These are phyloP conservation scores for Leptopilina boulardi DNA, from an alignment of 1,140 invertebrate genomes.

Conservation along the genomic window DNA sequence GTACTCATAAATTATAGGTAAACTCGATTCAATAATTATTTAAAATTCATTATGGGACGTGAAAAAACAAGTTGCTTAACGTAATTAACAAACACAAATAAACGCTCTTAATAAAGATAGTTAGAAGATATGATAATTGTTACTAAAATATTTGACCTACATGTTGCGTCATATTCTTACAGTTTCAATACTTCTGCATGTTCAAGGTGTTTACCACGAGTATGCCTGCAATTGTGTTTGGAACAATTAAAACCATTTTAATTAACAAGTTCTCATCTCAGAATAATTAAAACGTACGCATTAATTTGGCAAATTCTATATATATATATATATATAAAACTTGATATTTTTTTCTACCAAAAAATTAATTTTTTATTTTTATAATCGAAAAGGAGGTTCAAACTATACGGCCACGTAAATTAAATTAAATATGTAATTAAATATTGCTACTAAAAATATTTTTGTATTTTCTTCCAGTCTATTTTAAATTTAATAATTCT, in stretches of 20 bases:
- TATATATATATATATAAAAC: too few relatives aligned
- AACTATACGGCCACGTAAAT: too few relatives aligned
- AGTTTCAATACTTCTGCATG: constrained; percentile 23
- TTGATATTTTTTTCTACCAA: too few relatives aligned
- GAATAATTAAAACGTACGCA: constrained; percentile 36
- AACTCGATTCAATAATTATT: constrained; percentile 59
- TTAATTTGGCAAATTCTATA: constrained; percentile 24
- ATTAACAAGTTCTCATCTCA: constrained; percentile 31
- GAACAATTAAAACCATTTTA: constrained; percentile 22
- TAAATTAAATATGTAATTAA: too few relatives aligned
- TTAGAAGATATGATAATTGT: constrained; percentile 66
- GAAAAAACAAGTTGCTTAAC: constrained; percentile 57
- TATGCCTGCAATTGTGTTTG: not conserved
- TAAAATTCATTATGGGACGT: constrained; percentile 58
- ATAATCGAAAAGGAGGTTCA: too few relatives aligned
- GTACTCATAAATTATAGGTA: constrained; percentile 36
- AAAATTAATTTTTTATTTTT: too few relatives aligned
- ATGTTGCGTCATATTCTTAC: constrained; percentile 59
- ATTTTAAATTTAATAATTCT: too few relatives aligned
- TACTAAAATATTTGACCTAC: constrained; percentile 74
- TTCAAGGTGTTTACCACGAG: constrained; percentile 30
- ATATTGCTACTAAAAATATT: too few relatives aligned
- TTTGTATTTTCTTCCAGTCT: too few relatives aligned
- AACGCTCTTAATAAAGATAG: constrained; percentile 50
- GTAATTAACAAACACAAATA: constrained; percentile 63